Evolutionary conservation across 2,888 invertebrate genomes (phyloP), one percentile per base, ranked within the genome.

Genomic region (Apantesis nais): DNA sequence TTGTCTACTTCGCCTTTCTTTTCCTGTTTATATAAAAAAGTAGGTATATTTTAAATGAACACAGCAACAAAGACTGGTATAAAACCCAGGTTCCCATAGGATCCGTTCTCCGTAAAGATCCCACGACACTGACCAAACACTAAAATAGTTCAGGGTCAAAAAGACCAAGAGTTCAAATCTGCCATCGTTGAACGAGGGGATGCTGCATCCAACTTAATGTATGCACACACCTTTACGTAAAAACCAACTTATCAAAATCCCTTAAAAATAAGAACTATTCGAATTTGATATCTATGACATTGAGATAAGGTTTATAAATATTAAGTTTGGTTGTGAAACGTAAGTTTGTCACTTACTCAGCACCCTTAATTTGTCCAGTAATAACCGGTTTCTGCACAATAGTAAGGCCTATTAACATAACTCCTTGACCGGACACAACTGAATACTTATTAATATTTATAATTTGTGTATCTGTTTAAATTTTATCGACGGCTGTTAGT

Each of bases 391-490:
- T 84, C 73, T 83, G 83, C 74, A 93, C 93, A 94, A 94, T 93
- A 86, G 87, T 85, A 81, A 86, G 84, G 86, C 84, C 84, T 89
- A 93, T 94, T 95, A 93, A 86, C 94, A 94, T 94, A 94, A 93
- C 93, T 95, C 94, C 94, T 95, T 95, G 93, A 93, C 93, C 92
- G 88, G 90, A 83, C 81, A 83, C 82, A 86, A 88, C 90, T 80
- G 90, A 91, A 88, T 87, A 89, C 89, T 92, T 89, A 94, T 94
- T 90, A 93, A 93, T 94, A 95, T 94, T 93, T 90, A 94, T 92
- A 83, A 84, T 83, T 76, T 80, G 85, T 81, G 81, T 84, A 73
- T 83, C 81, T 80, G 81, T 77, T 62, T 31, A 67, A 67, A 39
- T 22, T 37, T 37, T 58, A 66, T 25, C 58, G 25, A 61, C 60